phyloP scores from a whole-genome alignment of 2,113 vertebrate genomes.

The Polypterus senegalus region DNA sequence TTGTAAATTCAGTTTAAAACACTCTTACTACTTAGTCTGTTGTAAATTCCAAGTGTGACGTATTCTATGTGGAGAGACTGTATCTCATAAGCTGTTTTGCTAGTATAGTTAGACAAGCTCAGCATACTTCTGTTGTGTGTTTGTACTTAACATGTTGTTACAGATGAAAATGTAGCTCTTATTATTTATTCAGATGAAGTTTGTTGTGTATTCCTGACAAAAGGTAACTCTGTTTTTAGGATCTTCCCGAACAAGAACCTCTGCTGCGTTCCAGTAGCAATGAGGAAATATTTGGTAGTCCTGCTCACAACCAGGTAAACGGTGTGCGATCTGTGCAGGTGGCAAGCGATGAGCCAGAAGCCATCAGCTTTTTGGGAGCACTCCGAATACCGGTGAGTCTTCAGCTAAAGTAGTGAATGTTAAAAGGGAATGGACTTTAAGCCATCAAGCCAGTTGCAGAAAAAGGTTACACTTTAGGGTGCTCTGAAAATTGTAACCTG shows the following conservation, averaged over 20 bases:
- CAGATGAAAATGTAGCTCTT: too few species aligned
- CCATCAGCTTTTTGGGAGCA: constrained; percentile 79
- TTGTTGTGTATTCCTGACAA: too few species aligned
- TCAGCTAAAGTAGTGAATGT: neutral
- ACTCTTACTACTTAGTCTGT: too few species aligned
- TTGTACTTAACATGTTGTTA: too few species aligned
- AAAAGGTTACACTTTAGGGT: neutral
- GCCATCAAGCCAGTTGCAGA: neutral
- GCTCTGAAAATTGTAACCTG: too few species aligned
- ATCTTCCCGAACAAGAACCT: constrained; percentile 38
- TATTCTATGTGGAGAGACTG: too few species aligned
- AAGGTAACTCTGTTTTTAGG: constrained; percentile 20
- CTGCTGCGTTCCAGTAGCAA: constrained; percentile 26
- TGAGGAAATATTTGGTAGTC: constrained; percentile 30
- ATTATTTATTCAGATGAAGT: too few species aligned
- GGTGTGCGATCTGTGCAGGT: constrained; percentile 21
- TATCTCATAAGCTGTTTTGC: too few species aligned
- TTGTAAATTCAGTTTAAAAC: too few species aligned
- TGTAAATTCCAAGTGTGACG: too few species aligned
- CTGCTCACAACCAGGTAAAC: constrained; percentile 21
- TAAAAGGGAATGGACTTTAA: neutral
- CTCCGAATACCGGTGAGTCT: constrained; percentile 81
- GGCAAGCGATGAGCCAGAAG: constrained; percentile 34
- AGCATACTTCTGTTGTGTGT: too few species aligned
- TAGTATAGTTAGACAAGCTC: too few species aligned